These are phyloP conservation scores for Drosophila lutescens DNA, from an alignment of 2,888 invertebrate genomes.

Conservation along the genomic window DNA sequence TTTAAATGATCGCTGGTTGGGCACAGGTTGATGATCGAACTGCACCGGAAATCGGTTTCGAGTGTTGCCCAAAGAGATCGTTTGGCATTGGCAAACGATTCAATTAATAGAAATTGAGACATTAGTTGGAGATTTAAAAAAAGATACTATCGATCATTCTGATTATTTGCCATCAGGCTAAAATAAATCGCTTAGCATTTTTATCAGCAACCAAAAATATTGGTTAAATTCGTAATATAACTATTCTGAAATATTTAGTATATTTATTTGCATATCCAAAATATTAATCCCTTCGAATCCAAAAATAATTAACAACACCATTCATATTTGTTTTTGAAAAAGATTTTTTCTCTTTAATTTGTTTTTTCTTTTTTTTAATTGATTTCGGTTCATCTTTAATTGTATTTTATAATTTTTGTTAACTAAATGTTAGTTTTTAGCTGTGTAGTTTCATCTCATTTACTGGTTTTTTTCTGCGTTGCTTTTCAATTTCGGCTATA, in stretches of 20 bases:
- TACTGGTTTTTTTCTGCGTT: conserved; percentile 34
- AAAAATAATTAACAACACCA: conserved; percentile 41
- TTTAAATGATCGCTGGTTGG: conserved; percentile 36
- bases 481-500: conserved; percentile 66
- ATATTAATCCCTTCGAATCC: too few relatives aligned
- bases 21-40: conserved; percentile 52
- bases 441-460: conserved; percentile 40
- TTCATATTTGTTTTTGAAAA: conserved; percentile 64
- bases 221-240: too few relatives aligned
- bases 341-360: conserved; percentile 45
- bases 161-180: too few relatives aligned
- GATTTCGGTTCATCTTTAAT: conserved; percentile 77
- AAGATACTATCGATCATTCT: too few relatives aligned
- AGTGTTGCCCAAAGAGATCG: conserved; percentile 56
- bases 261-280: neutral
- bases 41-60: conserved; percentile 66
- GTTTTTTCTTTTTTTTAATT: conserved; percentile 62
- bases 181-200: too few relatives aligned
- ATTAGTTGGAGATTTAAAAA: conserved; percentile 2
- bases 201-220: too few relatives aligned
- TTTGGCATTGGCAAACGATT: conserved; percentile 49
- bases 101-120: conserved; percentile 11
- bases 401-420: conserved; percentile 81
- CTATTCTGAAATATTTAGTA: too few relatives aligned
- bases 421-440: conserved; percentile 72